Evolutionary conservation across 2,797 vertebrate genomes (phyloP).

Genomic region (Bufotes viridis): DNA sequence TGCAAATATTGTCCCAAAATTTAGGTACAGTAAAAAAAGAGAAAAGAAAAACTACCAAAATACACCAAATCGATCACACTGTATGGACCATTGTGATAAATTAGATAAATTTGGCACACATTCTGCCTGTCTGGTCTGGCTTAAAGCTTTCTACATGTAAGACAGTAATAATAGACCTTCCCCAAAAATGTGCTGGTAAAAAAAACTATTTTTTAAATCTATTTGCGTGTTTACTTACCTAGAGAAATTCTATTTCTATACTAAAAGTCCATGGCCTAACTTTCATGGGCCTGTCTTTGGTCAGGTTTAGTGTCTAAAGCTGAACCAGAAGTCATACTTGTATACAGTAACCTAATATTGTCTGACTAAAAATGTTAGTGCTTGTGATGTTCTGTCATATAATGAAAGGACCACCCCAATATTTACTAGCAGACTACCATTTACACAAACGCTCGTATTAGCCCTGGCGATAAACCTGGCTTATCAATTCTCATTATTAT

Average conservation of each 20-base stretch:
- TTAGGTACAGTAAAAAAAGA: too few relatives aligned
- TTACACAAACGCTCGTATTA: background rate
- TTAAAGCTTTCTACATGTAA: too few relatives aligned
- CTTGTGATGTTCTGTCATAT: background rate
- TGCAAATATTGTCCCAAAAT: too few relatives aligned
- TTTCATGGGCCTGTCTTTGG: background rate
- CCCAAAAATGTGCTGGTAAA: too few relatives aligned
- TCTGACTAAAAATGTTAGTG: background rate
- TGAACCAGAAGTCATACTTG: background rate
- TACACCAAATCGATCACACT: too few relatives aligned
- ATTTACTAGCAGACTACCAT: background rate
- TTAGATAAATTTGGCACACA: too few relatives aligned
- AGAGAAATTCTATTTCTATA: background rate
- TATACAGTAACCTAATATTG: background rate
- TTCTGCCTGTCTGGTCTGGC: too few relatives aligned
- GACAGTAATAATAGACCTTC: too few relatives aligned
- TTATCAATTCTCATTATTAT: constrained; percentile 34
- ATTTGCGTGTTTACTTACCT: background rate
- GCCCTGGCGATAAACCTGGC: background rate
- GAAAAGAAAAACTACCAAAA: too few relatives aligned
- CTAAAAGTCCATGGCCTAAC: background rate
- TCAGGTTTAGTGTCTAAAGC: background rate
- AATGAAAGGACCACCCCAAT: background rate
- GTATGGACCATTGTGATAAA: too few relatives aligned
- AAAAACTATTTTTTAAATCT: background rate